Percentiles rank a stretch among this genome's conserved stretches.
These are phyloP conservation scores for Omphaloscelis lunosa DNA, from an alignment of 2,888 invertebrate species.

Conservation along the genomic window DNA sequence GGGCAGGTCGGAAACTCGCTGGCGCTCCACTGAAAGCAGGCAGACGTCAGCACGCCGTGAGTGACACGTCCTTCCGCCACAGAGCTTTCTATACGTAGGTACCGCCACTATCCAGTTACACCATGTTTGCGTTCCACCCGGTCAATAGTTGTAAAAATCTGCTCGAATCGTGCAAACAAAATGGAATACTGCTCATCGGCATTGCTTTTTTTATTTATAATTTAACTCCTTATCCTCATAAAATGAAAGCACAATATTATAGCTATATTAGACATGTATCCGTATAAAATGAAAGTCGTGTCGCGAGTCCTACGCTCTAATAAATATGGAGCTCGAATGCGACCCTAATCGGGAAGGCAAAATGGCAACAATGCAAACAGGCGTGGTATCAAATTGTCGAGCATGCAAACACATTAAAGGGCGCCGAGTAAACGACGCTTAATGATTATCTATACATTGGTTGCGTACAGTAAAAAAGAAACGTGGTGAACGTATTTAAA, in stretches of 20 bases:
- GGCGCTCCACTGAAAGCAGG: conserved; percentile 84
- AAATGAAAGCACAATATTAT: conserved; percentile 78
- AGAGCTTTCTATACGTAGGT: conserved; percentile 77
- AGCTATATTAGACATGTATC: conserved; percentile 78
- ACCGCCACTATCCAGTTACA: conserved; percentile 76
- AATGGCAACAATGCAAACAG: conserved; percentile 89
- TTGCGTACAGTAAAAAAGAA: conserved; percentile 77
- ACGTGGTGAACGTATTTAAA: conserved; percentile 83
- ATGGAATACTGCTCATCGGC: conserved; percentile 20
- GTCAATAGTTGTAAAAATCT: conserved; percentile 67
- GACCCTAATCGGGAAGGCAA: conserved; percentile 89
- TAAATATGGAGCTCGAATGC: conserved; percentile 88
- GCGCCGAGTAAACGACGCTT: conserved; percentile 85
- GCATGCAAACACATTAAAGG: conserved; percentile 89
- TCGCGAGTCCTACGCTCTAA: conserved; percentile 87
- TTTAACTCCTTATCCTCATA: conserved; percentile 74
- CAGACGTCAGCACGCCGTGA: conserved; percentile 83
- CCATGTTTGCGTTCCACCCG: conserved; percentile 69
- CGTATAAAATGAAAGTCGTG: conserved; percentile 88
- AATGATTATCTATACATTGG: conserved; percentile 88
- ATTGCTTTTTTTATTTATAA: conserved; percentile 63
- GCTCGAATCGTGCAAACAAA: conserved; percentile 39
- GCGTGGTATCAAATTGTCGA: conserved; percentile 88
- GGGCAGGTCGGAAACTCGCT: conserved; percentile 86
- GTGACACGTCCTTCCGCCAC: conserved; percentile 88